A percentile compares a stretch with the other conserved stretches of the same genome.
phyloP scores from a whole-genome alignment of 2,888 invertebrate genomes.

The Xanthorhoe designata region DNA sequence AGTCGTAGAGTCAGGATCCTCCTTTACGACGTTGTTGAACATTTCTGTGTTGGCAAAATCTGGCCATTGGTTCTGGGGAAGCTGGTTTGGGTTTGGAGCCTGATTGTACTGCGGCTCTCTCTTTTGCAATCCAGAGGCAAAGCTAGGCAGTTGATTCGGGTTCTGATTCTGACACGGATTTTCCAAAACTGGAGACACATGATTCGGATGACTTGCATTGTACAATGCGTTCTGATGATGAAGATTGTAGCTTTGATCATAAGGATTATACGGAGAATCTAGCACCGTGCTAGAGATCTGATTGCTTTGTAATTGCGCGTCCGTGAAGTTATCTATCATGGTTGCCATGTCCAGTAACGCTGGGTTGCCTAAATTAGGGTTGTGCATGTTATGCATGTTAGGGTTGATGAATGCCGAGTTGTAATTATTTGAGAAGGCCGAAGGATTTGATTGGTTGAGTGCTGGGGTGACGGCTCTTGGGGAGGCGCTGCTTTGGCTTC shows the following conservation, averaged over 20 bases:
- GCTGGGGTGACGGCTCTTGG: slow-evolving; percentile 80
- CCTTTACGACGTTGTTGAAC: slow-evolving; percentile 86
- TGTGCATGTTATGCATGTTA: slow-evolving; percentile 79
- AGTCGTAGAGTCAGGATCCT: slow-evolving; percentile 92
- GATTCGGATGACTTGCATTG: slow-evolving; percentile 79
- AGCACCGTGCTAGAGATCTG: slow-evolving; percentile 94
- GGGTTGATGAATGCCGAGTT: slow-evolving; percentile 81
- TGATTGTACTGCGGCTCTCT: slow-evolving; percentile 65
- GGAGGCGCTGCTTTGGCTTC: slow-evolving; percentile 85
- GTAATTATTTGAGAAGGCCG: slow-evolving; percentile 73
- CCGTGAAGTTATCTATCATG: slow-evolving; percentile 91
- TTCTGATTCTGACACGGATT: slow-evolving; percentile 70
- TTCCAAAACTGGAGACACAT: slow-evolving; percentile 78
- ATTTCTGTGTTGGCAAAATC: slow-evolving; percentile 77
- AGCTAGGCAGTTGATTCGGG: slow-evolving; percentile 77
- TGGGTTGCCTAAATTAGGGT: slow-evolving; percentile 80
- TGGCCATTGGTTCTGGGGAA: slow-evolving; percentile 76
- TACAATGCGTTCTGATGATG: slow-evolving; percentile 88
- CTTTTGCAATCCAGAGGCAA: slow-evolving; percentile 74
- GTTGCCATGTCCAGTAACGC: slow-evolving; percentile 90
- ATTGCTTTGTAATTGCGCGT: slow-evolving; percentile 92
- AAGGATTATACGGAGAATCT: slow-evolving; percentile 88
- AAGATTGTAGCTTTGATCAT: slow-evolving; percentile 88
- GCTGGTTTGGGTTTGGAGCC: slow-evolving; percentile 49
- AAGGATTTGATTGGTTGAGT: slow-evolving; percentile 69